phyloP scores from a whole-genome alignment of 2,797 vertebrate genomes.

The Ptychadena robeensis region DNA sequence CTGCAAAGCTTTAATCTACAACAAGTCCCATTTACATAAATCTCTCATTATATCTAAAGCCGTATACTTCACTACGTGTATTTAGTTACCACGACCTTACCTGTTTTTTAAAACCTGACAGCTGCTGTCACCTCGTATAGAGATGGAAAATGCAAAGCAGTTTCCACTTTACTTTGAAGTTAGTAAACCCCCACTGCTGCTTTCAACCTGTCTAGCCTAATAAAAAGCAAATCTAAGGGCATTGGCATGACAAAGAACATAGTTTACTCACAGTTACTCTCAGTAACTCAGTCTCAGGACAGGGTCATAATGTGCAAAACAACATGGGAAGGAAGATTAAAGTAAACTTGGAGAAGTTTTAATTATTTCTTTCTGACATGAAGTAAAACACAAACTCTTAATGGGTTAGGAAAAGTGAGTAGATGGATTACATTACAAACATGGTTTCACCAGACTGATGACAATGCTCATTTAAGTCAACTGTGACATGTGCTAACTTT shows the following conservation, averaged over 20 bases:
- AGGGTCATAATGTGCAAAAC: constrained; percentile 13
- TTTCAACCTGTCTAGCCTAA: neutral
- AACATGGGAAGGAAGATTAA: constrained; percentile 21
- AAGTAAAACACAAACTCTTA: neutral
- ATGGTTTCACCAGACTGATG: constrained; percentile 5
- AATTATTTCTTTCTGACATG: constrained; percentile 6
- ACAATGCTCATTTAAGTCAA: constrained; percentile 11
- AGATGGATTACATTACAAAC: constrained; percentile 10
- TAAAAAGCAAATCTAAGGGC: constrained; percentile 17
- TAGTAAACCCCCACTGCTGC: neutral
- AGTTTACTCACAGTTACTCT: neutral
- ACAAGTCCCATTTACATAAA: constrained; percentile 13
- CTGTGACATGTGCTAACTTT: constrained; percentile 14
- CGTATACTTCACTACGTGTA: constrained; percentile 27
- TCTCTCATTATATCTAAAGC: constrained; percentile 2
- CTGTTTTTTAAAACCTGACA: constrained; percentile 16
- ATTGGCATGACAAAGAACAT: constrained; percentile 25
- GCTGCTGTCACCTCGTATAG: constrained; percentile 30
- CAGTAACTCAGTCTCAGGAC: neutral
- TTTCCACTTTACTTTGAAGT: constrained; percentile 27
- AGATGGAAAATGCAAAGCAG: constrained; percentile 11
- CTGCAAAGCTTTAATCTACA: constrained; percentile 1
- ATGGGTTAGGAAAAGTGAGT: neutral
- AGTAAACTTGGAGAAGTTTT: neutral
- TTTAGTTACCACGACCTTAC: constrained; percentile 13